These are phyloP conservation scores for Halictus ligatus DNA, from an alignment of 2,888 invertebrate genomes.

Conservation along the genomic window DNA sequence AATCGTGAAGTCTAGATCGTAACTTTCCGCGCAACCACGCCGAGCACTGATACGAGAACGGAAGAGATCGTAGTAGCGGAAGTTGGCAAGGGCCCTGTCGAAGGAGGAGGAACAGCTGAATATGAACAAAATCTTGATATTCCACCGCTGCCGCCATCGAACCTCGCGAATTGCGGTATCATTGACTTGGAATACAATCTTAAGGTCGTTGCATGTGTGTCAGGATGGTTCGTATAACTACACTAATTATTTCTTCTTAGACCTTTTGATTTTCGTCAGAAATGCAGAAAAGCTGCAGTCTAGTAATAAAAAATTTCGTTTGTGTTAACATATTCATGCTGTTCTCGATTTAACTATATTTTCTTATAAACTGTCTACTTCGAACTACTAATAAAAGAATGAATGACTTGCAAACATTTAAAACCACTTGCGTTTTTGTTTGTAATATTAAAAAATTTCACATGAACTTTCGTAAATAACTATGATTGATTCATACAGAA, in stretches of 20 bases:
- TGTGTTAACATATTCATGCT: too few relatives aligned
- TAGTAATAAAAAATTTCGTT: too few relatives aligned
- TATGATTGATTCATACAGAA: too few relatives aligned
- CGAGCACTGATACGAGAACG: constrained; percentile 86
- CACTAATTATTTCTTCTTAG: neutral
- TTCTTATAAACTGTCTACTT: too few relatives aligned
- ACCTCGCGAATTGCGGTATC: constrained; percentile 90
- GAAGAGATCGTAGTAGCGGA: constrained; percentile 87
- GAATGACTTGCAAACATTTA: too few relatives aligned
- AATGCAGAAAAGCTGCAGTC: too few relatives aligned
- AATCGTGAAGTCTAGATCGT: constrained; percentile 84
- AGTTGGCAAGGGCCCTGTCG: constrained; percentile 88
- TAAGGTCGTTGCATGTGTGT: constrained; percentile 85
- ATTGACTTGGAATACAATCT: constrained; percentile 91
- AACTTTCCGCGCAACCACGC: constrained; percentile 88
- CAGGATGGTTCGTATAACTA: constrained; percentile 76
- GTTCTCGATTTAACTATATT: too few relatives aligned
- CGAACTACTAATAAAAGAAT: too few relatives aligned
- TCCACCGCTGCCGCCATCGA: constrained; percentile 91
- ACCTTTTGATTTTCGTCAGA: too few relatives aligned
- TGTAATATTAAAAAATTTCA: too few relatives aligned
- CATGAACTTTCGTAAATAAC: too few relatives aligned
- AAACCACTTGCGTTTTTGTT: too few relatives aligned
- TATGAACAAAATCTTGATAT: constrained; percentile 89
- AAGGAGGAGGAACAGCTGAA: constrained; percentile 87